These are phyloP conservation scores for Vidua chalybeata DNA, from an alignment of 2,113 vertebrate species.

Conservation along the genomic window DNA sequence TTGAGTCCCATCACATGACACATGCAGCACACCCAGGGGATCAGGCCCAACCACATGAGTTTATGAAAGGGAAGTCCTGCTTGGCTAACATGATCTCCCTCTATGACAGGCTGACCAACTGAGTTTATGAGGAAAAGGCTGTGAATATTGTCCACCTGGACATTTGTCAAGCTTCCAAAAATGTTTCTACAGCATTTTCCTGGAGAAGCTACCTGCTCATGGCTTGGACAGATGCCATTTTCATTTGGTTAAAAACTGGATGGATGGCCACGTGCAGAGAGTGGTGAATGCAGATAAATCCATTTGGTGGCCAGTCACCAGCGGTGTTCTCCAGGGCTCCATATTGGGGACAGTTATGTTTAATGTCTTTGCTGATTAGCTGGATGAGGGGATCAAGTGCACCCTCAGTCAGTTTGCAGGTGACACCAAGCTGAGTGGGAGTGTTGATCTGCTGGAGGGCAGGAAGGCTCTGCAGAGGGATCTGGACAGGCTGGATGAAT, in stretches of 20 bases:
- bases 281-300: not conserved
- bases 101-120: not conserved
- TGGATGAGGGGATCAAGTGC: not conserved
- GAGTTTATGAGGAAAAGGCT: not conserved
- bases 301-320: not conserved
- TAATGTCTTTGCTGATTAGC: not conserved
- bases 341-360: accelerated
- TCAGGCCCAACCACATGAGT: not conserved
- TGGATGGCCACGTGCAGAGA: not conserved
- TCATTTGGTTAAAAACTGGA: not conserved
- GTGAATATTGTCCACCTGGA: not conserved
- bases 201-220: not conserved
- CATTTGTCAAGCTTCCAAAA: not conserved
- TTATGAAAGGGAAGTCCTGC: not conserved
- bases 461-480: not conserved
- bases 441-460: not conserved
- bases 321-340: not conserved
- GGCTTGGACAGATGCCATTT: not conserved
- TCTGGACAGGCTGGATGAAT: not conserved
- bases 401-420: not conserved
- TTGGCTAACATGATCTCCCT: not conserved
- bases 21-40: not conserved
- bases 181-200: not conserved
- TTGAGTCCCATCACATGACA: too few relatives aligned
- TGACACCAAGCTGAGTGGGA: accelerated